Percentiles rank a stretch among this genome's conserved stretches.
phyloP scores from a whole-genome alignment of 1,140 invertebrate species.

The Bombus soroeensis region DNA sequence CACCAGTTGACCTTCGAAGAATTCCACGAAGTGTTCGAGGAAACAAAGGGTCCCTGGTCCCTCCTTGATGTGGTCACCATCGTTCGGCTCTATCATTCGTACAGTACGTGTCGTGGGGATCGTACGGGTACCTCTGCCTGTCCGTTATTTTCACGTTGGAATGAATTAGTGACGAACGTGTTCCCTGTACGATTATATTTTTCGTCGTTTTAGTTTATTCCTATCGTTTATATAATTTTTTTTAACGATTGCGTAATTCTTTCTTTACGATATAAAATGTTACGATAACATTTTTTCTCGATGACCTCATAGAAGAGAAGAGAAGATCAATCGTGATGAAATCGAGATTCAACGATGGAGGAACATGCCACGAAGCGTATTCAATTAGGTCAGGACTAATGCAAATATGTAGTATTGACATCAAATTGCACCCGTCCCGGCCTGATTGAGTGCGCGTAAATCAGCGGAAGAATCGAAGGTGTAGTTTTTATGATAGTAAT shows the following conservation, averaged over 20 bases:
- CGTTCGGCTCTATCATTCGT: conserved; percentile 57
- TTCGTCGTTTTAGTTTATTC: neutral
- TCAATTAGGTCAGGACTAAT: conserved; percentile 75
- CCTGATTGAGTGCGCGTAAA: conserved; percentile 71
- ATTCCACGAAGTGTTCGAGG: conserved; percentile 69
- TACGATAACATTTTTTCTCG: conserved; percentile 1
- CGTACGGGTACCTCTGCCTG: conserved; percentile 23
- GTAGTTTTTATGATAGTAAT: conserved; percentile 3
- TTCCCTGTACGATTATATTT: neutral
- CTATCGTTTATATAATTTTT: neutral
- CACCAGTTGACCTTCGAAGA: conserved; percentile 66
- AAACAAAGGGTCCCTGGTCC: conserved; percentile 61
- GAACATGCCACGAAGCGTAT: conserved; percentile 10
- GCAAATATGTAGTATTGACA: conserved; percentile 76
- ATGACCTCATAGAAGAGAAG: conserved; percentile 1
- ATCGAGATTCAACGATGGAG: neutral
- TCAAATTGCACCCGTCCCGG: conserved; percentile 80
- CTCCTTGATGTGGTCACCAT: conserved; percentile 31
- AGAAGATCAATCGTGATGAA: neutral
- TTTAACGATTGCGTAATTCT: neutral
- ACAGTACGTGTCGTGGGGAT: conserved; percentile 46
- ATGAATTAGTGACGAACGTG: conserved; percentile 19
- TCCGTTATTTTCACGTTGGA: conserved; percentile 41
- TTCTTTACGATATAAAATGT: neutral
- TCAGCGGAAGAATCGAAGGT: conserved; percentile 36